Percentiles rank a stretch among this genome's conserved stretches.
phyloP scores from a whole-genome alignment of 2,888 invertebrate genomes.

The Phortica magna region DNA sequence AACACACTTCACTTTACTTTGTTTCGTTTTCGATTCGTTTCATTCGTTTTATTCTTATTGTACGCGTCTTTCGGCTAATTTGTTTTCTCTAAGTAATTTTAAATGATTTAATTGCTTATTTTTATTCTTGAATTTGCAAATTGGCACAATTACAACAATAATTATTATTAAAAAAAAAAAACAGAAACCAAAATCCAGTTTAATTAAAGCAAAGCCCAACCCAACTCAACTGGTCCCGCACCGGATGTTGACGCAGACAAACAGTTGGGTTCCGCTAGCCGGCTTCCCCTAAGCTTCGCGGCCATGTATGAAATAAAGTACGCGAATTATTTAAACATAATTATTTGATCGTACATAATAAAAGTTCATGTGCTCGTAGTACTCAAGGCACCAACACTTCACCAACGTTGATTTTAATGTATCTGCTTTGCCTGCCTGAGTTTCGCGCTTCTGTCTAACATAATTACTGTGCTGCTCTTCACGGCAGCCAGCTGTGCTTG shows the following conservation, averaged over 20 bases:
- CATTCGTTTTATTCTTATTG: slow-evolving; percentile 42
- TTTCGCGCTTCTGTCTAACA: not conserved
- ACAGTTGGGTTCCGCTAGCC: slow-evolving; percentile 19
- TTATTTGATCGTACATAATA: not conserved
- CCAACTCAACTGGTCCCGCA: slow-evolving; percentile 43
- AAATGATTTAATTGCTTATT: slow-evolving; percentile 50
- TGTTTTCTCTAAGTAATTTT: slow-evolving; percentile 44
- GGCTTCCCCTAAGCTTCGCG: not conserved
- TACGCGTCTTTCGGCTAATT: slow-evolving; percentile 20
- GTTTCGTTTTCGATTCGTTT: slow-evolving; percentile 34
- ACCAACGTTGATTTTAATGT: not conserved
- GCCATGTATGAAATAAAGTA: not conserved
- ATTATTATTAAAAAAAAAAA: not conserved
- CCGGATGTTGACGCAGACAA: slow-evolving; percentile 56
- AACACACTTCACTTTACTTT: slow-evolving; percentile 28
- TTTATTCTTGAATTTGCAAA: slow-evolving; percentile 33
- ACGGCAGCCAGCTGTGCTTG: not conserved
- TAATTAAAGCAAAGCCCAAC: slow-evolving; percentile 60
- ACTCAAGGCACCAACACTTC: not conserved
- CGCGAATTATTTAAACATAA: slow-evolving; percentile 20
- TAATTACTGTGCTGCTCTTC: not conserved
- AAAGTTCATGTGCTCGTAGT: slow-evolving; percentile 20
- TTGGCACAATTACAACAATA: slow-evolving; percentile 9
- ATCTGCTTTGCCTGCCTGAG: not conserved
- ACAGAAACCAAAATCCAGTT: slow-evolving; percentile 62